These are phyloP conservation scores for Nasonia oneida DNA, from an alignment of 2,888 invertebrate species.

Conservation along the genomic window DNA sequence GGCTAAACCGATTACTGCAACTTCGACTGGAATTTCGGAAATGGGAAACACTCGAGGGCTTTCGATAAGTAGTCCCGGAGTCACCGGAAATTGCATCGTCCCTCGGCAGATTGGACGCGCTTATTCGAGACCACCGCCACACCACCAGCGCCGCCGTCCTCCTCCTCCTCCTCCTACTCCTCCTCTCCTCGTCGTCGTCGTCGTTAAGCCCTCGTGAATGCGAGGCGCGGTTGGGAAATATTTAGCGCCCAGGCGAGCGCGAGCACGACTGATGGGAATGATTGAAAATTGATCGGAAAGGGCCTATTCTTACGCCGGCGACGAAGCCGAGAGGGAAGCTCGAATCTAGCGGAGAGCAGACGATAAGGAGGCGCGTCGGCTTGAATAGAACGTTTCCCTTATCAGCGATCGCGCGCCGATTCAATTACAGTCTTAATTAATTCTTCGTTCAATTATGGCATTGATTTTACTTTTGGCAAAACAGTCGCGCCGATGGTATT, in stretches of 20 bases:
- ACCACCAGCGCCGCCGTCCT: background rate
- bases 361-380: background rate
- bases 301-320: conserved; percentile 7
- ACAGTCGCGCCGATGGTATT: background rate
- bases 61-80: conserved; percentile 54
- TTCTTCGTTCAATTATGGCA: background rate
- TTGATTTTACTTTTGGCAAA: background rate
- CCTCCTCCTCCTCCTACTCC: background rate
- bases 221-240: conserved; percentile 2
- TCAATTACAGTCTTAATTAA: background rate
- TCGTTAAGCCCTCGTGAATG: background rate
- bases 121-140: conserved; percentile 18
- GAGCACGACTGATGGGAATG: conserved; percentile 14
- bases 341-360: background rate
- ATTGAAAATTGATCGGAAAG: conserved; percentile 48
- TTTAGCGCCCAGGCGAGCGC: background rate
- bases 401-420: background rate
- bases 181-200: background rate
- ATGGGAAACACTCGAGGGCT: conserved; percentile 50
- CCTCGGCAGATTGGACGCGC: conserved; percentile 53
- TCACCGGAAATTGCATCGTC: conserved; percentile 54
- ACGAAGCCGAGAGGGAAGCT: background rate
- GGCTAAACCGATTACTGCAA: conserved; percentile 48
- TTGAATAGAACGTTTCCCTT: background rate
- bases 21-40: conserved; percentile 50